Evolutionary conservation across 2,797 vertebrate species (phyloP).

Genomic region (Pseudomugil gertrudae): DNA sequence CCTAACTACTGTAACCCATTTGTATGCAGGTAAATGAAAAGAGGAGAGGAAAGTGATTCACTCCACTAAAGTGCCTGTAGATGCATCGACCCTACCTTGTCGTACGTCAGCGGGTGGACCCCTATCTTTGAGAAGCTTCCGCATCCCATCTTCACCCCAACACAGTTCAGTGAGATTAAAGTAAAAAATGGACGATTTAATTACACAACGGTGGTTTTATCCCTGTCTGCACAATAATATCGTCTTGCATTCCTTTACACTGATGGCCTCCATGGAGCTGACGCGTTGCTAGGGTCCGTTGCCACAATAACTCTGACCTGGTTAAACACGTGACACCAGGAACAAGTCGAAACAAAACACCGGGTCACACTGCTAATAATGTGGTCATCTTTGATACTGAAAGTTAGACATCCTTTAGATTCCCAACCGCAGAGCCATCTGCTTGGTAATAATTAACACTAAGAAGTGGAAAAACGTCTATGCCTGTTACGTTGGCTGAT

Average conservation of each 20-base stretch:
- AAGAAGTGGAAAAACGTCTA: no score
- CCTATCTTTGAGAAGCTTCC: constrained; percentile 62
- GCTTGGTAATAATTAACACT: no score
- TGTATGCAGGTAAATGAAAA: no score
- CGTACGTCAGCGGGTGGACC: constrained; percentile 61
- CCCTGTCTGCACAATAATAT: constrained; percentile 4
- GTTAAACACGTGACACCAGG: constrained; percentile 46
- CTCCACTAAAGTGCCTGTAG: background rate
- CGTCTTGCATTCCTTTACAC: constrained; percentile 71
- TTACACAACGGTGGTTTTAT: background rate
- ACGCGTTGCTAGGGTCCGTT: constrained; percentile 80
- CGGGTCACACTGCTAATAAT: background rate
- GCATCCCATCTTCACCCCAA: constrained; percentile 77
- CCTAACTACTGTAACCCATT: background rate
- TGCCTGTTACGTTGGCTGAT: no score
- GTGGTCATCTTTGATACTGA: background rate
- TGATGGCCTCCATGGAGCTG: constrained; percentile 61
- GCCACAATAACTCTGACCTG: constrained; percentile 84
- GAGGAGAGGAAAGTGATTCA: no score
- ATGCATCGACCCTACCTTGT: constrained; percentile 66
- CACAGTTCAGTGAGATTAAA: background rate
- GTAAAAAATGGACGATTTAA: constrained; percentile 10
- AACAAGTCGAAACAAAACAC: constrained; percentile 15
- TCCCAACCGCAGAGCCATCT: background rate
- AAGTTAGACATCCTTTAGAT: background rate